phyloP scores from a whole-genome alignment of 2,797 vertebrate genomes.

The Pristis pectinata region DNA sequence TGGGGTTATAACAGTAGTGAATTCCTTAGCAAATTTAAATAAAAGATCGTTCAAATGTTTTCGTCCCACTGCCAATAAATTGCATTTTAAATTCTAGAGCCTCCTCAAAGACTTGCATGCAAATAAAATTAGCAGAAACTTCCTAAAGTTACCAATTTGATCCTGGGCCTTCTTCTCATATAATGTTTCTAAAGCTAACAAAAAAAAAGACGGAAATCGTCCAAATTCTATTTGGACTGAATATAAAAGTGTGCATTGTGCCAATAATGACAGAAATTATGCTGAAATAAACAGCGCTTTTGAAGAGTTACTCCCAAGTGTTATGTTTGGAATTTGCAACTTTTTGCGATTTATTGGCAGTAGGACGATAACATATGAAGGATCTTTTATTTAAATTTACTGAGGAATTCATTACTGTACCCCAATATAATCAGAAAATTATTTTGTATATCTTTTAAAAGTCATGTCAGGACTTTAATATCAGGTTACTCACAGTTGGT shows the following conservation, averaged over 20 bases:
- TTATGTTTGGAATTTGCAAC: neutral
- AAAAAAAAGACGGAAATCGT: neutral
- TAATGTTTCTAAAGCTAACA: neutral
- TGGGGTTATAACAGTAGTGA: too few species aligned
- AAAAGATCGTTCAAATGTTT: neutral
- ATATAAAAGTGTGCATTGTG: neutral
- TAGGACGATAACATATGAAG: neutral
- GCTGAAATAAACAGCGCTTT: neutral
- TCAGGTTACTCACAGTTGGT: too few species aligned
- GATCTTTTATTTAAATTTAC: neutral
- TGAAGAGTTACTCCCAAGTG: neutral
- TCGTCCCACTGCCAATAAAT: neutral
- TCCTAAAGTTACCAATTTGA: neutral
- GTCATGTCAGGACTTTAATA: too few species aligned
- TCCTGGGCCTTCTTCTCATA: neutral
- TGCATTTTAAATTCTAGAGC: neutral
- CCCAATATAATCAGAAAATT: too few species aligned
- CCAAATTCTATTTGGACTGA: neutral
- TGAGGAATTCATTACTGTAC: too few species aligned
- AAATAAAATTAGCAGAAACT: neutral
- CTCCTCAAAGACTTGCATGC: neutral
- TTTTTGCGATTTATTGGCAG: neutral
- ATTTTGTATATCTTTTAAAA: too few species aligned
- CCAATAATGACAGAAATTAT: neutral
- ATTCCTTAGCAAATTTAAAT: neutral